phyloP scores from a whole-genome alignment of 2,113 vertebrate species.

The Rynchops niger region DNA sequence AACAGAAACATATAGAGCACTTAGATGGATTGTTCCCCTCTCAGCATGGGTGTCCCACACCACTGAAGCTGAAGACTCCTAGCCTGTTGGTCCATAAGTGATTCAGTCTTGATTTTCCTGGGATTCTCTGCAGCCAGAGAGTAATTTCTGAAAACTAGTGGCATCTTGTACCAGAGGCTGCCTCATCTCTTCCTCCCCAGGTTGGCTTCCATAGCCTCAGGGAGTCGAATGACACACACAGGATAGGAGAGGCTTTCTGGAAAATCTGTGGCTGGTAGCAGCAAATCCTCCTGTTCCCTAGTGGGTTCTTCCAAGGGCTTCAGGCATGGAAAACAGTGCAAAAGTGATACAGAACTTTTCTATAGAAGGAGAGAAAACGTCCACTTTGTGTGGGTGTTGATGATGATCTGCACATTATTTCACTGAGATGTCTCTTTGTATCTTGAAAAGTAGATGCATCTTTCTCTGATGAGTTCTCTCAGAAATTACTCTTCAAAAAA shows the following conservation, averaged over 20 bases:
- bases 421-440: neutral
- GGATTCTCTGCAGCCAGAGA: neutral
- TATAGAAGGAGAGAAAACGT: neutral
- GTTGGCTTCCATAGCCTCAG: rapidly evolving
- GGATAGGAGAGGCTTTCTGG: neutral
- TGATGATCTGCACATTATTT: neutral
- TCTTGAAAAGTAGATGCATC: neutral
- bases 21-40: neutral
- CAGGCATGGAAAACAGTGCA: neutral
- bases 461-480: conserved; percentile 8
- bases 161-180: neutral
- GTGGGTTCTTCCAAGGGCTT: neutral
- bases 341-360: neutral
- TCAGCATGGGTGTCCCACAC: neutral
- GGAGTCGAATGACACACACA: neutral
- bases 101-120: neutral
- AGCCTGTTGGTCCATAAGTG: neutral
- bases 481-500: conserved; percentile 54
- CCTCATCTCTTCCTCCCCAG: neutral
- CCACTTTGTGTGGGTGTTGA: neutral
- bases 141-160: neutral
- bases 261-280: neutral
- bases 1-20: neutral
- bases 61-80: neutral
- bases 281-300: neutral